phyloP scores from a whole-genome alignment of 2,797 vertebrate genomes.

The Rhynchonycteris naso region DNA sequence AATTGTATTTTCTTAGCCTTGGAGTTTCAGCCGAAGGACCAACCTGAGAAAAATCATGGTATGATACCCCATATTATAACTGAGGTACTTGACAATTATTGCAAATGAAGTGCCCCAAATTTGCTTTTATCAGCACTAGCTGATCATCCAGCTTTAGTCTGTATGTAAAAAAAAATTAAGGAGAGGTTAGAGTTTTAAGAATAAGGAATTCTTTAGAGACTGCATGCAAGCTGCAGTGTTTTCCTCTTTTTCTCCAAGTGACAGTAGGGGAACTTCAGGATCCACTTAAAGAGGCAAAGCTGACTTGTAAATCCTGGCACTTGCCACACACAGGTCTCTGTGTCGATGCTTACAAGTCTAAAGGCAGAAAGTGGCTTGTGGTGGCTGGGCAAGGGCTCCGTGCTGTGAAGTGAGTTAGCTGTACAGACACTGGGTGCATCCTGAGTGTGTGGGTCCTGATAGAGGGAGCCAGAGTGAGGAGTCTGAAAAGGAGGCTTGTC shows the following conservation, averaged over 20 bases:
- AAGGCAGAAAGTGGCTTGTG: neutral
- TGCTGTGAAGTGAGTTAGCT: neutral
- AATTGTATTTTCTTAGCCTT: neutral
- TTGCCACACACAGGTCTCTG: neutral
- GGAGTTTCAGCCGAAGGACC: neutral
- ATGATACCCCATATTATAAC: neutral
- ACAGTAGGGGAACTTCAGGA: neutral
- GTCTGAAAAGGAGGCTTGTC: neutral
- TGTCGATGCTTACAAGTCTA: neutral
- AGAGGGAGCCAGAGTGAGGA: neutral
- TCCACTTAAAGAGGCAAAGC: neutral
- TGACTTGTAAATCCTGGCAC: neutral
- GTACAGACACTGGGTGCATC: neutral
- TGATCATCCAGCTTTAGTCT: neutral
- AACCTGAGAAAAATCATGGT: conserved; percentile 18
- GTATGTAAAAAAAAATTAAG: neutral
- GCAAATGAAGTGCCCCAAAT: neutral
- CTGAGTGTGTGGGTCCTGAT: neutral
- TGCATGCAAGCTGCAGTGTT: neutral
- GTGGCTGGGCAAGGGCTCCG: neutral
- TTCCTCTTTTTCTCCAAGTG: neutral
- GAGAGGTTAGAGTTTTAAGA: neutral
- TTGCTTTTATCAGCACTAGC: neutral
- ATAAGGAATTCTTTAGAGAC: neutral
- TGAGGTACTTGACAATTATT: neutral